These are phyloP conservation scores for Apis laboriosa DNA, from an alignment of 1,140 invertebrate genomes.

Conservation along the genomic window DNA sequence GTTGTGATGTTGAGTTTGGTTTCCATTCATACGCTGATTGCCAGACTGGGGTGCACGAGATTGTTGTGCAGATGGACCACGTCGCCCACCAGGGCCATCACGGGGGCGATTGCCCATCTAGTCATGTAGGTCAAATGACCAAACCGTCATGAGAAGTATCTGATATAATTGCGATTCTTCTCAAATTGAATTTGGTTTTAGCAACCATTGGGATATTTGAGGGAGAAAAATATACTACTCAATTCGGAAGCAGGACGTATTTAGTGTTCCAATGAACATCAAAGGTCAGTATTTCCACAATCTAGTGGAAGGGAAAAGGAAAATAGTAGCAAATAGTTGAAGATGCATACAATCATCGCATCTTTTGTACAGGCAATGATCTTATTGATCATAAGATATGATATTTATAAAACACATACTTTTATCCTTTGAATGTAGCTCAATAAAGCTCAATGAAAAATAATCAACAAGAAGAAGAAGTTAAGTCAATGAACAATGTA, in stretches of 20 bases:
- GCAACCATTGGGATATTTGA: slow-evolving; percentile 61
- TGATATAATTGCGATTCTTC: slow-evolving; percentile 66
- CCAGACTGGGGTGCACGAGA: slow-evolving; percentile 79
- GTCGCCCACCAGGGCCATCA: slow-evolving; percentile 79
- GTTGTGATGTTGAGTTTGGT: slow-evolving; percentile 81
- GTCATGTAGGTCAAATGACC: slow-evolving; percentile 78
- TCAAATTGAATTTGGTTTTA: slow-evolving; percentile 67
- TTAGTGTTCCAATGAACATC: slow-evolving; percentile 44
- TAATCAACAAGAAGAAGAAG: slow-evolving; percentile 65
- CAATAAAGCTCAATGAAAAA: slow-evolving; percentile 59
- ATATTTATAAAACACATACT: slow-evolving; percentile 54
- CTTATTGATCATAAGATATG: slow-evolving; percentile 54
- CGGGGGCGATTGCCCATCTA: slow-evolving; percentile 81
- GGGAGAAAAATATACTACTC: slow-evolving; percentile 62
- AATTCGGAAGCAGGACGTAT: slow-evolving; percentile 61
- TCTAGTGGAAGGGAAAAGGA: slow-evolving; percentile 53
- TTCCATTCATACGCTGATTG: slow-evolving; percentile 81
- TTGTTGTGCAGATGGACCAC: slow-evolving; percentile 79
- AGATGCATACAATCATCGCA: slow-evolving; percentile 42
- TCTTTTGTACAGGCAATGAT: slow-evolving; percentile 50
- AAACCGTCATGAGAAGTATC: slow-evolving; percentile 76
- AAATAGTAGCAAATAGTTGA: slow-evolving; percentile 43
- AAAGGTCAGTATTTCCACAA: slow-evolving; percentile 52
- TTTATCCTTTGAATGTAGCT: slow-evolving; percentile 56
- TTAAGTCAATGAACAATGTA: slow-evolving; percentile 58